A percentile compares a stretch with the other conserved stretches of the same genome.
phyloP scores from a whole-genome alignment of 2,113 vertebrate genomes.

The Stigmatopora argus region DNA sequence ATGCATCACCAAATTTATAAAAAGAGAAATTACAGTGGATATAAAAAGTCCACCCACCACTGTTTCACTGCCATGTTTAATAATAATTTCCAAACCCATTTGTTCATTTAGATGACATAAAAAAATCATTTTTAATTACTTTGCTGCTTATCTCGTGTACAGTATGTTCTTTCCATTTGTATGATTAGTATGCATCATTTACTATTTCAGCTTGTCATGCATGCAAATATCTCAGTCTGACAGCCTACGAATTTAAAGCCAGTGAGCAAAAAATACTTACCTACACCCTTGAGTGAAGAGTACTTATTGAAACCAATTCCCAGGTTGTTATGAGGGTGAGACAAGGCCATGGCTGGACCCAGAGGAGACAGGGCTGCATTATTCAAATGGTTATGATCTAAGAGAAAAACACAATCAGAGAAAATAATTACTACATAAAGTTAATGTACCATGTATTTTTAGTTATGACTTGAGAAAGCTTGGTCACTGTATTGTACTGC shows the following conservation, averaged over 20 bases:
- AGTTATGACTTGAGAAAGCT: not conserved
- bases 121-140: not conserved
- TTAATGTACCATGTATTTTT: not conserved
- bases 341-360: slow-evolving; percentile 68
- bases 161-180: too few relatives aligned
- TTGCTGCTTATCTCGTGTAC: not conserved
- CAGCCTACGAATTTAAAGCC: not conserved
- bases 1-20: not conserved
- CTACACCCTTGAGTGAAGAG: slow-evolving; percentile 68
- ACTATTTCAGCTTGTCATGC: not conserved
- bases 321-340: slow-evolving; percentile 75
- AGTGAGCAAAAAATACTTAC: slow-evolving; percentile 49
- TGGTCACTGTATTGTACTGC: not conserved
- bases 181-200: too few relatives aligned
- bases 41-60: not conserved
- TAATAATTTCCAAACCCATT: not conserved
- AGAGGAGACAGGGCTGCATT: slow-evolving; percentile 66
- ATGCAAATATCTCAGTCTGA: not conserved
- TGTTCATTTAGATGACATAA: not conserved
- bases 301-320: slow-evolving; percentile 73
- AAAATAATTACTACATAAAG: not conserved
- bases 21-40: not conserved
- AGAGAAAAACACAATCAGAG: slow-evolving; percentile 3
- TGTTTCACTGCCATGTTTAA: not conserved
- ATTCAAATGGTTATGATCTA: slow-evolving; percentile 74